Evolutionary conservation across 2,113 vertebrate genomes (phyloP).

Genomic region (Australoheros scitulus): DNA sequence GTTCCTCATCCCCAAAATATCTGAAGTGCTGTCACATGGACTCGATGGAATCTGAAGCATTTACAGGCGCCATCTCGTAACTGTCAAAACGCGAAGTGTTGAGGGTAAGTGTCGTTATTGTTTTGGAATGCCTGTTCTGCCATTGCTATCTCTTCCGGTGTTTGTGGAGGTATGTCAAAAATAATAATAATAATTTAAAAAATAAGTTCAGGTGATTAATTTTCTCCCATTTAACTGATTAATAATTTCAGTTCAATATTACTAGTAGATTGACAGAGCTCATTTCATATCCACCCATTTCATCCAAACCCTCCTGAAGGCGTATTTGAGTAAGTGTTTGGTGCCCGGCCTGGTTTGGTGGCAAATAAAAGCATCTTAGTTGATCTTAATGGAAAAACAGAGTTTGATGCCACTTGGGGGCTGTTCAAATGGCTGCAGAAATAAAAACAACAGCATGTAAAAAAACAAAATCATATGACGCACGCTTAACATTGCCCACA

Average conservation of each 20-base stretch:
- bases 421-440: not conserved
- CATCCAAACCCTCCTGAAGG: not conserved
- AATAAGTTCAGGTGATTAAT: not conserved
- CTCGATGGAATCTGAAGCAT: conserved; percentile 64
- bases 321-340: not conserved
- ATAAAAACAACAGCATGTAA: not conserved
- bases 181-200: not conserved
- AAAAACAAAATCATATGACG: not conserved
- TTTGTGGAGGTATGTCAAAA: not conserved
- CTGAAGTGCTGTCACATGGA: conserved; percentile 68
- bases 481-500: not conserved
- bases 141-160: not conserved
- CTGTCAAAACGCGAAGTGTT: conserved; percentile 42
- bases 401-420: not conserved
- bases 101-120: conserved; percentile 9
- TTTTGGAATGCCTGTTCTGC: conserved; percentile 19
- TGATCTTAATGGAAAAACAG: not conserved
- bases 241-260: no score
- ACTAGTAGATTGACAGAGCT: not conserved
- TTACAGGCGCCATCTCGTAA: conserved; percentile 50
- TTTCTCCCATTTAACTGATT: not conserved
- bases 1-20: conserved; percentile 75
- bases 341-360: not conserved
- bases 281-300: not conserved
- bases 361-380: not conserved